These are phyloP conservation scores for Lasioglossum leucozonium DNA, from an alignment of 2,888 invertebrate species.

Conservation along the genomic window DNA sequence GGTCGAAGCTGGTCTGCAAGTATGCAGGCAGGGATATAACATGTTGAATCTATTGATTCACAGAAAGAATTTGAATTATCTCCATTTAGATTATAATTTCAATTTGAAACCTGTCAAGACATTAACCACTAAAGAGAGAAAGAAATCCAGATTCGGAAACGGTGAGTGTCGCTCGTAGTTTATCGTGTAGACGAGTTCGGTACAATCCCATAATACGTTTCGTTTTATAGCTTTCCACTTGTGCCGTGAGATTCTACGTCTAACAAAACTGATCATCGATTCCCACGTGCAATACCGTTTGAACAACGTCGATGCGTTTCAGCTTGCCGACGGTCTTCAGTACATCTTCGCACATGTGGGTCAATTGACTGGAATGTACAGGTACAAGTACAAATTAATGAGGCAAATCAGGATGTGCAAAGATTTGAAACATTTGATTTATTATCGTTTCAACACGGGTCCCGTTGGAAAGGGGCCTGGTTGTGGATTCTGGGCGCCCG, in stretches of 20 bases:
- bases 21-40: slow-evolving; percentile 99
- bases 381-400: slow-evolving; percentile 99
- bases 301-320: slow-evolving; percentile 99
- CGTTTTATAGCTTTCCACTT: slow-evolving; percentile 94
- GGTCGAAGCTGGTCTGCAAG: slow-evolving; percentile 99
- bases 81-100: slow-evolving; percentile 99
- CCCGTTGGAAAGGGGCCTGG: slow-evolving; percentile 99
- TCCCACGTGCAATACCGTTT: slow-evolving; percentile 99
- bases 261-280: slow-evolving; percentile 99
- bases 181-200: neutral
- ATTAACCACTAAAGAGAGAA: slow-evolving; percentile 99
- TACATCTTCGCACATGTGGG: slow-evolving; percentile 99
- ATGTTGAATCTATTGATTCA: slow-evolving; percentile 99
- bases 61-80: slow-evolving; percentile 99
- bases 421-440: slow-evolving; percentile 99
- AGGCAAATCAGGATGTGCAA: slow-evolving; percentile 99
- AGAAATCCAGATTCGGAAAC: slow-evolving; percentile 98
- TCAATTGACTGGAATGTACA: slow-evolving; percentile 99
- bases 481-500: slow-evolving; percentile 99
- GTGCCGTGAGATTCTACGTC: slow-evolving; percentile 98
- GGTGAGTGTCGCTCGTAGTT: slow-evolving; percentile 85
- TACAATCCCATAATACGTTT: neutral
- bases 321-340: slow-evolving; percentile 98
- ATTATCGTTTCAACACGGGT: slow-evolving; percentile 99
- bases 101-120: slow-evolving; percentile 99